Base-by-base conservation (phyloP, 2,888 invertebrate genomes). In the Tryphoninae sp. region DNA sequence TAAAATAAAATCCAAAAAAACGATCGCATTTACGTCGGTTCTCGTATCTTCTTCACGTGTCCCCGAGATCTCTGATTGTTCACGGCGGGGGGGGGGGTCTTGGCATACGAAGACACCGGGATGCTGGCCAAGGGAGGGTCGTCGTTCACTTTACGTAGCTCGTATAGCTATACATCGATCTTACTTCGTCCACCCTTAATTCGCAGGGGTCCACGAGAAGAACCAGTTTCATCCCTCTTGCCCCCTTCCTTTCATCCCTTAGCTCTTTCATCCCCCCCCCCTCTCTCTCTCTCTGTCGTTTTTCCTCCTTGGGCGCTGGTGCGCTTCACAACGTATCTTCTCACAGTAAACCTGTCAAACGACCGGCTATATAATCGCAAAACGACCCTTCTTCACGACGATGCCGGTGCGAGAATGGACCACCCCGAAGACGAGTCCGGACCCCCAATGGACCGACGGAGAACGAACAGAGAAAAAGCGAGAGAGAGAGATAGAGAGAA, bases 301-400 rank as follows among this genome's bases (percentile, higher is more conserved):
- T 62, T 62, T 26, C 61, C 72, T 22, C 61, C 49, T 67, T 49
- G 68, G 73, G 75, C 73, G 71, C 82, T 84, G 83, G 87, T 76
- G 79, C 19, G 40, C 51, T 79, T 82, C 79, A 85, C 90, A 91
- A 91, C 91, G 91, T 89, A 90, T 91, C 91, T 92, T 92, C 92
- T 90, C 92, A 92, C 91, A 91, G 89, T 89, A 86, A 88, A 86
- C 83, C 83, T 82, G 87, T 86, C 85, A 78, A 83, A 85, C 85
- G 55, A 67, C 81, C 62, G 74, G 62, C 73, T 59, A 65, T 68
- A 59, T 42, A 75, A 73, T 42, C 33, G 73, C 64, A 51, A 74
- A 73, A 59, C 7, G 72, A 79, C 86, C 85, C 85, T 55, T 40
- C 13, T 16, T 55, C 33, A 33, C 33, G 33, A 55, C 45, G 59